Conservation (phyloP, 2,797 vertebrate genomes). For the Mycteria americana region DNA sequence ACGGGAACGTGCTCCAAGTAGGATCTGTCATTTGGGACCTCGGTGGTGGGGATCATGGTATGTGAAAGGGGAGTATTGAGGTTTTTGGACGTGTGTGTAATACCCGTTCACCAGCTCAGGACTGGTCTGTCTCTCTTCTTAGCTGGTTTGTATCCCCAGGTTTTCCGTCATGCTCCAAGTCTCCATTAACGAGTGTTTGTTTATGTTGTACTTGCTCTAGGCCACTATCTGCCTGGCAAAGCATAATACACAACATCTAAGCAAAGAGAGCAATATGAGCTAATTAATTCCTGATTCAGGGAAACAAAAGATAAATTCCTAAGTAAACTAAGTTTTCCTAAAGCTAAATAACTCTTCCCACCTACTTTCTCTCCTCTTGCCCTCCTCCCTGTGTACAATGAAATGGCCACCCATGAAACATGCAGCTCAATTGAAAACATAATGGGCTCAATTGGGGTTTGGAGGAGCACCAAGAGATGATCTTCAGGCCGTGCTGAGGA, state of each 20-base stretch:
- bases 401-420: not conserved
- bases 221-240: not conserved
- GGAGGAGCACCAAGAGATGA: not conserved
- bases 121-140: not conserved
- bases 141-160: not conserved
- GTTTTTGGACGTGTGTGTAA: rapidly evolving
- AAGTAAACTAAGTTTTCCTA: conserved; percentile 12
- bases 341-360: not conserved
- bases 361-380: not conserved
- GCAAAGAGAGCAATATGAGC: not conserved
- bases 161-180: not conserved
- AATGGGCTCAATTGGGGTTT: not conserved
- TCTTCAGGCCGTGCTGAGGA: not conserved
- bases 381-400: not conserved
- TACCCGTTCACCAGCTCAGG: rapidly evolving
- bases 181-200: not conserved
- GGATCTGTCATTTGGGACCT: not conserved
- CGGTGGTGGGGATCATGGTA: rapidly evolving
- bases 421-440: not conserved
- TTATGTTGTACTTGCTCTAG: conserved; percentile 7
- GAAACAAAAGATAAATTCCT: conserved; percentile 3
- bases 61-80: not conserved
- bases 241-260: not conserved
- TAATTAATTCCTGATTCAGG: conserved; percentile 47
- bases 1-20: rapidly evolving